These are phyloP conservation scores for Panulirus ornatus DNA, from an alignment of 1,140 invertebrate genomes.

Conservation along the genomic window DNA sequence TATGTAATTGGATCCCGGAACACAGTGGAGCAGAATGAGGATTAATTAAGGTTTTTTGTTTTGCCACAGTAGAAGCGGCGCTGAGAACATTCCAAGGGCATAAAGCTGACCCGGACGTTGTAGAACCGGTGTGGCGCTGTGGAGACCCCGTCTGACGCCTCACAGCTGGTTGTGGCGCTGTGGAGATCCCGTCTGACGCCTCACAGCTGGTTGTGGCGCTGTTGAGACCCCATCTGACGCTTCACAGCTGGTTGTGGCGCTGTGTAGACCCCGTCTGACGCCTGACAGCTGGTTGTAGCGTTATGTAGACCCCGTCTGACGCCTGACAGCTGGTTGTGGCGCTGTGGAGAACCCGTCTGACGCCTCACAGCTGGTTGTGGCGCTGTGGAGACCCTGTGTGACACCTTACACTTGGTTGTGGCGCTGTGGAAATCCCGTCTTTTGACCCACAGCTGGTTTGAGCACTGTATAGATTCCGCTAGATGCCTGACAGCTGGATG, in stretches of 20 bases:
- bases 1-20: not conserved
- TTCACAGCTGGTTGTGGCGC: not conserved
- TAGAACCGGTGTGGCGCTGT: not conserved
- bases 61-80: not conserved
- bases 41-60: conserved; percentile 16
- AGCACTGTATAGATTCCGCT: not conserved
- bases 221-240: no score
- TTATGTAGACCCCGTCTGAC: not conserved
- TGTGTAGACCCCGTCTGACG: not conserved
- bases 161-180: not conserved
- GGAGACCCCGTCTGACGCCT: not conserved
- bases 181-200: not conserved
- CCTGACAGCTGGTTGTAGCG: not conserved
- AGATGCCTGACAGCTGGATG: no score
- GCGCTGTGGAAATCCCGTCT: not conserved
- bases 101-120: not conserved
- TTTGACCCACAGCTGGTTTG: not conserved
- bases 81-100: conserved; percentile 11
- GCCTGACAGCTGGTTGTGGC: no score
- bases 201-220: not conserved
- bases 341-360: not conserved
- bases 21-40: not conserved
- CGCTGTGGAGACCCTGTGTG: not conserved
- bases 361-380: not conserved
- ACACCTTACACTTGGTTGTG: not conserved